A percentile compares a stretch with the other conserved stretches of the same genome.
phyloP scores from a whole-genome alignment of 2,888 invertebrate species.

The Anaspis maculata region DNA sequence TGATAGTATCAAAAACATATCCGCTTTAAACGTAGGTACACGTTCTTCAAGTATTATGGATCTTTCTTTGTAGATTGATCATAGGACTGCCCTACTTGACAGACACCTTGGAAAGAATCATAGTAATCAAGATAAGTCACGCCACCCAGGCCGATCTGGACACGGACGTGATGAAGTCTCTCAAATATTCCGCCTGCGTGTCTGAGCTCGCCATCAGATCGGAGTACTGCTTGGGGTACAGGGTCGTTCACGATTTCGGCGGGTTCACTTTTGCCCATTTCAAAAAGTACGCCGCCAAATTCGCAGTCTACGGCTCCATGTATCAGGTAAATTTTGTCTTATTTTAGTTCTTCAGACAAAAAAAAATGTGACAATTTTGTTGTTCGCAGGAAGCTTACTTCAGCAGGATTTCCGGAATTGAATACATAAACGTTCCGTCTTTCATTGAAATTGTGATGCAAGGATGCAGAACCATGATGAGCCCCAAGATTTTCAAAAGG shows the following conservation, averaged over 20 bases:
- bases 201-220: neutral
- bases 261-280: conserved; percentile 1
- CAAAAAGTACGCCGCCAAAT: neutral
- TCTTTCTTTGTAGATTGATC: too few relatives aligned
- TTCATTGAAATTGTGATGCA: neutral
- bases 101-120: neutral
- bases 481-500: conserved; percentile 1
- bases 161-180: neutral
- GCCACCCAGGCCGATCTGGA: neutral
- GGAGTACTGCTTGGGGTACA: neutral
- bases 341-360: too few relatives aligned
- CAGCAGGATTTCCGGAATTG: neutral
- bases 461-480: neutral
- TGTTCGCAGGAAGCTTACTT: neutral
- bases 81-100: neutral
- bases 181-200: neutral
- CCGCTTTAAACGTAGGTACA: too few relatives aligned
- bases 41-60: too few relatives aligned
- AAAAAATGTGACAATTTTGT: too few relatives aligned
- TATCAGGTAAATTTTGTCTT: neutral
- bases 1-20: neutral
- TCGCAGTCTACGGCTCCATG: neutral
- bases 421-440: neutral
- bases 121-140: neutral
- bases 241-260: neutral